phyloP scores from a whole-genome alignment of 2,888 invertebrate genomes.

The Rotaria macrura region DNA sequence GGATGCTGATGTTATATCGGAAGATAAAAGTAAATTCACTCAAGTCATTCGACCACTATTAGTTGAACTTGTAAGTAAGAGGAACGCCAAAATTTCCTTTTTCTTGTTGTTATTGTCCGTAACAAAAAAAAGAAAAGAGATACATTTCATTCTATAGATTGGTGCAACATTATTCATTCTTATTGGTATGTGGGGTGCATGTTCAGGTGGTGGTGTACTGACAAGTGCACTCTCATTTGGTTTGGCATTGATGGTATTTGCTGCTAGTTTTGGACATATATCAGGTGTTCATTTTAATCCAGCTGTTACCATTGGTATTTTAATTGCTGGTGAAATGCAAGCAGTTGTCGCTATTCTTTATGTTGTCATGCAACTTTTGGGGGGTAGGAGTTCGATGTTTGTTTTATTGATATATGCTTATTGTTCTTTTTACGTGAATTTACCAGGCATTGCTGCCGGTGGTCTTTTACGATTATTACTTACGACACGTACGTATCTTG shows the following conservation, averaged over 20 bases:
- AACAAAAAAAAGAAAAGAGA: not conserved
- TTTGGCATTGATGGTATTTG: not conserved
- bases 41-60: conserved; percentile 14
- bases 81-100: too few species aligned
- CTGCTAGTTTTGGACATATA: conserved; percentile 20
- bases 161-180: not conserved
- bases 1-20: not conserved
- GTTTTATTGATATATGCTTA: not conserved
- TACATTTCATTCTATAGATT: not conserved
- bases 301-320: conserved; percentile 6
- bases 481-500: not conserved
- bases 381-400: not conserved
- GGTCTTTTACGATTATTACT: not conserved
- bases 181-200: conserved; percentile 8
- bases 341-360: not conserved
- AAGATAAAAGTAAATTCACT: conserved; percentile 2
- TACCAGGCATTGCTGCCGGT: conserved; percentile 15
- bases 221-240: not conserved
- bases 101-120: too few species aligned
- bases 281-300: conserved; percentile 16
- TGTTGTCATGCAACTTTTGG: conserved; percentile 13
- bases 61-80: conserved; percentile 6
- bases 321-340: conserved; percentile 18
- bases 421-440: too few species aligned
- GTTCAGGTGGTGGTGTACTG: not conserved